phyloP scores from a whole-genome alignment of 1,140 invertebrate species.

The Pogonognathellus flavescens region DNA sequence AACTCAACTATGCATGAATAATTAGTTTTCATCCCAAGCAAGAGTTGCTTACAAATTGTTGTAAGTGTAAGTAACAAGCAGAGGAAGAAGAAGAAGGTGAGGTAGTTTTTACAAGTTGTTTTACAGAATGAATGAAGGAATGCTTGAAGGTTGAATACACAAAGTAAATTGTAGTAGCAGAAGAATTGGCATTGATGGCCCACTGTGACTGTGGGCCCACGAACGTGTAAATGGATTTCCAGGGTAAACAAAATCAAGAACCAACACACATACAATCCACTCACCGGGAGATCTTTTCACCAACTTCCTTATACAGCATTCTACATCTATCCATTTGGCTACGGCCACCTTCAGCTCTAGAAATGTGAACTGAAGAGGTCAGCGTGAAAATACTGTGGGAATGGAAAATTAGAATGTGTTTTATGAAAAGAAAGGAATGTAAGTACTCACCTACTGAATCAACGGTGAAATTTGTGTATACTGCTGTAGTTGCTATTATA shows the following conservation, averaged over 20 bases:
- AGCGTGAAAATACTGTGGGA: not conserved
- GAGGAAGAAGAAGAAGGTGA: no score
- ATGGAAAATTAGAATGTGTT: conserved; percentile 1
- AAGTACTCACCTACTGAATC: no score
- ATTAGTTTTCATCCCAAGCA: not conserved
- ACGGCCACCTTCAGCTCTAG: not conserved
- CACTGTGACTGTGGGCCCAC: not conserved
- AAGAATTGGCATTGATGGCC: not conserved
- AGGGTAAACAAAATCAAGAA: not conserved
- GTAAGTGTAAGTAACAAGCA: not conserved
- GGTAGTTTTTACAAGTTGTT: not conserved
- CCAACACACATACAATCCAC: not conserved
- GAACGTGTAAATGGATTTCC: conserved; percentile 5
- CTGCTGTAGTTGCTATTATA: no score
- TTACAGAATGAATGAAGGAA: not conserved
- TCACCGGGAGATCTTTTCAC: conserved; percentile 21
- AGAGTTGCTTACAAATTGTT: not conserved
- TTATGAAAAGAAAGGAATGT: conserved; percentile 14
- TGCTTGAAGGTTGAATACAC: no score
- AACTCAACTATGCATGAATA: conserved; percentile 7
- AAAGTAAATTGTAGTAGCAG: not conserved
- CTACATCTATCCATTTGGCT: no score
- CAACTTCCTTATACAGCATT: not conserved
- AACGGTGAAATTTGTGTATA: no score
- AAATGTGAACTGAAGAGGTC: not conserved